Base-by-base conservation (phyloP, 1,140 invertebrate genomes). In the Asbolus verrucosus region DNA sequence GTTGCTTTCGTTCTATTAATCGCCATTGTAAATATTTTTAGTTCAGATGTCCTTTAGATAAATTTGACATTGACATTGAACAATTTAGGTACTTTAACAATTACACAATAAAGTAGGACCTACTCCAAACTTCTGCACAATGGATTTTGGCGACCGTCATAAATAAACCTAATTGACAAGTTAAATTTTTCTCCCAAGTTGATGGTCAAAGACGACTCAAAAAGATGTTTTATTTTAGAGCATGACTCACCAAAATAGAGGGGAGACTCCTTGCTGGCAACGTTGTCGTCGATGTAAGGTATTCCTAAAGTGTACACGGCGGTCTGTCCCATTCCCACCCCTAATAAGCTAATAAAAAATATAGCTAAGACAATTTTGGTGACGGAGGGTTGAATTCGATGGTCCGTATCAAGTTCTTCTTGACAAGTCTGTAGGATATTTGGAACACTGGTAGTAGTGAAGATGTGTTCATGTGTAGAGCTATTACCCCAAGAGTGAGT, bases 221-320 rank as follows among this genome's bases (percentile, higher is more conserved):
- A 21, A 13, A 11, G 27, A 59, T 16, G 24, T 27, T 8, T n/a
- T 27, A 8, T 8, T 27, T 4, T 27, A 8, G 24, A 27, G 24
- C 24, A 11, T 16, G 4, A 85, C 85, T 90, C 82, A 94, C 92
- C 92, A 83, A 96, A 95, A 83, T 97, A 97, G 68, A 96, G 86
- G n/a, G 95, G 94, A 41, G 94, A 95, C 80, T 96, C 94, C 78
- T 92, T 88, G 81, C 91, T 94, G 69, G 93, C 92, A 18, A 96
- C 94, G 82, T 96, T 97, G 82, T 97, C 95, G 75, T 96, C 95
- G 41, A 97, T 94, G 78, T 95, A 97, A 0, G 95, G 94, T 77
- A 97, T 96, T 2, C 94, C 94, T n/a, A 96, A 84, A 1, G 94
- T 95, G 70, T 93, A 92, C n/a, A 96, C 93, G 1, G 94, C 92